Percentiles rank a stretch among this genome's conserved stretches.
Conservation (phyloP, 2,888 invertebrate species). For the Clistopyga incitator region DNA sequence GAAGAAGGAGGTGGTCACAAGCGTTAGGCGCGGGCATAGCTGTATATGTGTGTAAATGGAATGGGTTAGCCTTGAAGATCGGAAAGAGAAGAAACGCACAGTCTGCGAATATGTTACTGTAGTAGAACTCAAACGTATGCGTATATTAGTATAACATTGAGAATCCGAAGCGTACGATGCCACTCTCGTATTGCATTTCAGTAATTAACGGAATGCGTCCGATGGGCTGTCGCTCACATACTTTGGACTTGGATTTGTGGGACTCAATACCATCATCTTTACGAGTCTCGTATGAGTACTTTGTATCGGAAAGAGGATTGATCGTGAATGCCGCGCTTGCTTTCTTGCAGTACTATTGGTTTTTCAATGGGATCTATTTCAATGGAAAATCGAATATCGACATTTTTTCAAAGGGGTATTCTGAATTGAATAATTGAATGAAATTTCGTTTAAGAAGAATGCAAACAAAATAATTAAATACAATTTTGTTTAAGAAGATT, state of each 20-base stretch:
- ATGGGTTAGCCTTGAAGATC: slow-evolving; percentile 73
- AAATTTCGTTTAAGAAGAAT: too few species aligned
- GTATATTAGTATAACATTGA: slow-evolving; percentile 19
- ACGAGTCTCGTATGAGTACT: too few species aligned
- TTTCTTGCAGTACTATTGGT: too few species aligned
- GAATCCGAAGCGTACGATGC: background rate
- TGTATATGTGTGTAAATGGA: background rate
- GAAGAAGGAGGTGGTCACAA: slow-evolving; percentile 43
- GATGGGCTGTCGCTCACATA: background rate
- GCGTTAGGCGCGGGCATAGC: slow-evolving; percentile 4
- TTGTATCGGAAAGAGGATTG: background rate
- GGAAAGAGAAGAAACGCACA: slow-evolving; percentile 55
- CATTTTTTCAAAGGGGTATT: too few species aligned
- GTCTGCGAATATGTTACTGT: slow-evolving; percentile 35
- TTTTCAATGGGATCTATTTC: too few species aligned
- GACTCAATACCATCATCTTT: too few species aligned
- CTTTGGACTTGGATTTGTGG: background rate
- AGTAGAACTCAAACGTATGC: background rate
- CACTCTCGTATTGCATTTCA: slow-evolving; percentile 1
- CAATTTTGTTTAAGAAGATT: too few species aligned
- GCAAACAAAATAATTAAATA: too few species aligned
- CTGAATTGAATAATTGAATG: too few species aligned
- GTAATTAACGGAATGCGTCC: slow-evolving; percentile 3
- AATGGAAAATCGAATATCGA: too few species aligned
- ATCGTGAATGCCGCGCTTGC: too few species aligned